Conservation (phyloP, 2,797 vertebrate genomes). For the Notolabrus celidotus region DNA sequence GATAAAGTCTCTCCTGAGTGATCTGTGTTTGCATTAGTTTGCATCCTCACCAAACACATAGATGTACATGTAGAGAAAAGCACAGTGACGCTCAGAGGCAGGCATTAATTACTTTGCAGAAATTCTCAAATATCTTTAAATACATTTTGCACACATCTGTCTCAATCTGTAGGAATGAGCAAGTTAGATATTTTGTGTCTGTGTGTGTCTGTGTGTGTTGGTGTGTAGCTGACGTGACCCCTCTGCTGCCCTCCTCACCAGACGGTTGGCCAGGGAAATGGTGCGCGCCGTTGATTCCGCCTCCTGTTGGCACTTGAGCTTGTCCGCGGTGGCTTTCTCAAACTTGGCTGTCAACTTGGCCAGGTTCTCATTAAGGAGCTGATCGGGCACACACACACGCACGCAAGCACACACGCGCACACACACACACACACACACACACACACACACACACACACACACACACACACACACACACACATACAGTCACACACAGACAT, state of each 20-base stretch:
- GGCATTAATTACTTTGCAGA: no score
- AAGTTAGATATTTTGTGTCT: background rate
- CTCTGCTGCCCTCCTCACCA: constrained; percentile 85
- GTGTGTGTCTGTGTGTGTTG: constrained; percentile 13
- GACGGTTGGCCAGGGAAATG: constrained; percentile 93
- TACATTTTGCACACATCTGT: constrained; percentile 13
- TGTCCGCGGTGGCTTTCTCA: constrained; percentile 94
- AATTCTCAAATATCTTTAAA: background rate
- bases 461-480: constrained; percentile 17
- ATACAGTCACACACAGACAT: background rate
- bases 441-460: constrained; percentile 34
- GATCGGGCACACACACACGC: constrained; percentile 40
- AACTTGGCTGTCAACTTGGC: constrained; percentile 92
- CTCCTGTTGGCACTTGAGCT: constrained; percentile 94
- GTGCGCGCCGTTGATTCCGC: constrained; percentile 90
- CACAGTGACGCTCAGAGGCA: no score
- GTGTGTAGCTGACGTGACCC: constrained; percentile 23
- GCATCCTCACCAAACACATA: no score
- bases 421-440: constrained; percentile 23
- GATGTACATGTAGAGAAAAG: no score
- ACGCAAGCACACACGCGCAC: background rate
- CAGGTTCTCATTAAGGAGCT: constrained; percentile 95
- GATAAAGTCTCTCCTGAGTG: no score
- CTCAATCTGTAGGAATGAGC: background rate
- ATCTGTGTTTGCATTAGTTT: no score